Conservation (phyloP, 2,888 invertebrate genomes). For the Aradus depressus region DNA sequence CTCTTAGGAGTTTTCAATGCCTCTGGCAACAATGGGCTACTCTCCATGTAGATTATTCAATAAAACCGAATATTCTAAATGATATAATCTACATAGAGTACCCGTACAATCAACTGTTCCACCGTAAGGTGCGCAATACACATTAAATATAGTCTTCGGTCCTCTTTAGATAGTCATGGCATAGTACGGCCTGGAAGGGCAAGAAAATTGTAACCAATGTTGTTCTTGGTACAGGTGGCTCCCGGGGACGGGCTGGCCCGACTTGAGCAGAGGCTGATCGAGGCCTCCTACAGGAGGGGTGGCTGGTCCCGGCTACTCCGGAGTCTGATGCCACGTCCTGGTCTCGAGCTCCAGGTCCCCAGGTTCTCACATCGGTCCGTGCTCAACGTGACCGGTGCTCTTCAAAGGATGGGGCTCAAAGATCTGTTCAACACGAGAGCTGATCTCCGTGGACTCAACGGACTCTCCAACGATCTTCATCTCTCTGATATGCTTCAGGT, state of each 20-base stretch:
- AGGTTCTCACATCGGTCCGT: conserved; percentile 59
- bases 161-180: too few relatives aligned
- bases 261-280: conserved; percentile 57
- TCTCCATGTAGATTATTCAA: too few relatives aligned
- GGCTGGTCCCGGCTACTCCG: conserved; percentile 64
- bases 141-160: too few relatives aligned
- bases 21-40: too few relatives aligned
- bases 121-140: too few relatives aligned
- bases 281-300: conserved; percentile 52
- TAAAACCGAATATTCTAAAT: too few relatives aligned
- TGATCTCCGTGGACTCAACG: conserved; percentile 72
- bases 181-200: too few relatives aligned
- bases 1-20: too few relatives aligned
- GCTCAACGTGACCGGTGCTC: conserved; percentile 65
- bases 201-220: too few relatives aligned
- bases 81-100: too few relatives aligned
- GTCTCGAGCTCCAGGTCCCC: conserved; percentile 71
- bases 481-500: conserved; percentile 73
- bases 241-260: conserved; percentile 67
- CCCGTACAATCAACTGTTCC: too few relatives aligned
- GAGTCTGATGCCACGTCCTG: conserved; percentile 60
- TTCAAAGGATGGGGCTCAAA: conserved; percentile 69
- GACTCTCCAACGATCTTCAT: conserved; percentile 63
- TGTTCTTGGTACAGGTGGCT: conserved; percentile 36
- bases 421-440: conserved; percentile 68